Percentiles rank a stretch among this genome's conserved stretches.
These are phyloP conservation scores for Psittacula derbiana DNA, from an alignment of 2,797 vertebrate genomes.

Conservation along the genomic window DNA sequence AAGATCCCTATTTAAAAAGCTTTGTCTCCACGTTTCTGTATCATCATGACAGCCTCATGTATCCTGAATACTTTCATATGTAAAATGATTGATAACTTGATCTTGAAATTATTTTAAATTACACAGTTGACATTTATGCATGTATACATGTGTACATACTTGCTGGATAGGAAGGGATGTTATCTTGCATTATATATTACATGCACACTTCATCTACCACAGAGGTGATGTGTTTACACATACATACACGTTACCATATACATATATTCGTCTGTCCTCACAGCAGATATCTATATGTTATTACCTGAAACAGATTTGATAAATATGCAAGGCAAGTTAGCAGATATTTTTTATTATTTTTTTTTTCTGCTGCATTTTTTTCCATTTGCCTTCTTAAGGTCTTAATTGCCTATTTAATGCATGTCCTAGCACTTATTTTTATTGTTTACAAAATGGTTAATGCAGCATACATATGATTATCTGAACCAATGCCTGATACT, in stretches of 20 bases:
- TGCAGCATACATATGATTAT: neutral
- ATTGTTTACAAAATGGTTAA: conserved; percentile 2
- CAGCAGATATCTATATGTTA: neutral
- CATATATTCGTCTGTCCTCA: neutral
- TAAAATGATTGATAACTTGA: conserved; percentile 55
- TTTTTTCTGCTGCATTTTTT: neutral
- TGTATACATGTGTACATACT: conserved; percentile 31
- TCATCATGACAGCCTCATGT: conserved; percentile 16
- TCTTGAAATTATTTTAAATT: conserved; percentile 45
- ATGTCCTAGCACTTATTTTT: neutral
- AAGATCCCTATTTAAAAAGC: conserved; percentile 39
- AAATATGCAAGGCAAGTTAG: neutral
- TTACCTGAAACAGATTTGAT: neutral
- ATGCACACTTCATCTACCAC: neutral
- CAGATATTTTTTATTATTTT: fast-evolving
- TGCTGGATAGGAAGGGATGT: neutral
- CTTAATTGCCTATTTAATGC: neutral
- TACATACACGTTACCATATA: neutral
- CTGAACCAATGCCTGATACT: neutral
- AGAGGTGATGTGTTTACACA: neutral
- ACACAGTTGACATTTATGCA: conserved; percentile 36
- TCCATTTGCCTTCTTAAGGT: neutral
- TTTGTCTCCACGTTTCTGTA: neutral
- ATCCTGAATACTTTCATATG: conserved; percentile 13
- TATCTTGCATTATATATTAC: neutral